Percentiles rank a stretch among this genome's conserved stretches.
These are phyloP conservation scores for Poecilia picta DNA, from an alignment of 2,797 vertebrate genomes.

Conservation along the genomic window DNA sequence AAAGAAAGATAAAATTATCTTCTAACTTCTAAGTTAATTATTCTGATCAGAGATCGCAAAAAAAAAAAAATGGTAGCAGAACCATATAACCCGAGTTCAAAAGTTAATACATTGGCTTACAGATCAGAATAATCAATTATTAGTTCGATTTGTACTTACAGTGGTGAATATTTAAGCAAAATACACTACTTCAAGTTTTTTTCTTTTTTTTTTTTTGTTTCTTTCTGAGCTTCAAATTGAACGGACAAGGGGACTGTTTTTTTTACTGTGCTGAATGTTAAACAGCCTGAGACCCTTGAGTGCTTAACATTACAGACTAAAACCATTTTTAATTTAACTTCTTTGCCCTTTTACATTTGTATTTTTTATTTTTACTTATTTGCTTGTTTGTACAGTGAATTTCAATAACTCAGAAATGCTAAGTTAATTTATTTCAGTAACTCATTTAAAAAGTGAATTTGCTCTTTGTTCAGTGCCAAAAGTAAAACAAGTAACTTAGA, in stretches of 20 bases:
- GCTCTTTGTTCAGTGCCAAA: background rate
- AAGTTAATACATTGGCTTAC: background rate
- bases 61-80: too few species aligned
- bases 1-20: background rate
- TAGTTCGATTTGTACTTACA: background rate
- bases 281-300: background rate
- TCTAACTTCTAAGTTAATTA: background rate
- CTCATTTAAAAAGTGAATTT: background rate
- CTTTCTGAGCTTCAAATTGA: background rate
- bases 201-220: background rate
- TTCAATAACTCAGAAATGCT: background rate
- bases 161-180: background rate
- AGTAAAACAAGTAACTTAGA: background rate
- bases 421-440: background rate
- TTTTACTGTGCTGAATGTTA: background rate
- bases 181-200: background rate
- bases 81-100: background rate
- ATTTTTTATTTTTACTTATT: background rate
- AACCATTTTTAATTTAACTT: background rate
- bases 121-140: background rate
- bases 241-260: background rate
- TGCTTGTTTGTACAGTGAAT: background rate
- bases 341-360: background rate
- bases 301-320: background rate
- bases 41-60: background rate